These are phyloP conservation scores for Linurgus olivaceus DNA, from an alignment of 2,797 vertebrate species.

Conservation along the genomic window DNA sequence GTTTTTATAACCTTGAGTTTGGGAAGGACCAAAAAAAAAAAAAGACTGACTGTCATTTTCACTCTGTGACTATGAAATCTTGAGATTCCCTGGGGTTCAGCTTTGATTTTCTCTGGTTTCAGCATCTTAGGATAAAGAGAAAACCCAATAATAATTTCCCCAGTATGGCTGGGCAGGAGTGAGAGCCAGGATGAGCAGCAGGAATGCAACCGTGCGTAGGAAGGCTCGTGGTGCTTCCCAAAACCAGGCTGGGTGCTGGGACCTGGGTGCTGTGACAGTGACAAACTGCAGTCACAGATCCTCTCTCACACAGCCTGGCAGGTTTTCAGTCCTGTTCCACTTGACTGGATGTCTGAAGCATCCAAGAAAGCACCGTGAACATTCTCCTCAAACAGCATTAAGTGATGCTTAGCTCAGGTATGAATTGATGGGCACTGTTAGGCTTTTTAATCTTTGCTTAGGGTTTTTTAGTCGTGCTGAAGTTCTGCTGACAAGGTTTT, in stretches of 20 bases:
- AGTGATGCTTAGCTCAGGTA: neutral
- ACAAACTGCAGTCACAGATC: neutral
- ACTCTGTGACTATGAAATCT: neutral
- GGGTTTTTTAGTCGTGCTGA: constrained; percentile 5
- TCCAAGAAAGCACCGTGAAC: neutral
- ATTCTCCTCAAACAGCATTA: neutral
- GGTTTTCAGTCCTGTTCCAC: neutral
- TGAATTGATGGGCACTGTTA: constrained; percentile 14
- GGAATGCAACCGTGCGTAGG: neutral
- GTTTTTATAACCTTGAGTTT: neutral
- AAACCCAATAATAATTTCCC: neutral
- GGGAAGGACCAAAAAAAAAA: neutral
- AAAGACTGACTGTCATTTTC: neutral
- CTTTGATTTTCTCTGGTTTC: neutral
- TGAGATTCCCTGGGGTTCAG: neutral
- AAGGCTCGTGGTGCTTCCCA: neutral
- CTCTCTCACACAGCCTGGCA: neutral
- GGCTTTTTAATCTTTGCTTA: constrained; percentile 46
- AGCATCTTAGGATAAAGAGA: neutral
- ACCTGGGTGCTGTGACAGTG: neutral
- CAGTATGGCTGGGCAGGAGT: neutral
- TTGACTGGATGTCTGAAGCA: neutral
- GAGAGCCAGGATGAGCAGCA: neutral
- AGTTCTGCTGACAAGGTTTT: constrained; percentile 51
- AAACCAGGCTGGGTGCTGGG: neutral